Base-by-base conservation (phyloP, 2,113 vertebrate species). In the Paedocypris sp. region DNA sequence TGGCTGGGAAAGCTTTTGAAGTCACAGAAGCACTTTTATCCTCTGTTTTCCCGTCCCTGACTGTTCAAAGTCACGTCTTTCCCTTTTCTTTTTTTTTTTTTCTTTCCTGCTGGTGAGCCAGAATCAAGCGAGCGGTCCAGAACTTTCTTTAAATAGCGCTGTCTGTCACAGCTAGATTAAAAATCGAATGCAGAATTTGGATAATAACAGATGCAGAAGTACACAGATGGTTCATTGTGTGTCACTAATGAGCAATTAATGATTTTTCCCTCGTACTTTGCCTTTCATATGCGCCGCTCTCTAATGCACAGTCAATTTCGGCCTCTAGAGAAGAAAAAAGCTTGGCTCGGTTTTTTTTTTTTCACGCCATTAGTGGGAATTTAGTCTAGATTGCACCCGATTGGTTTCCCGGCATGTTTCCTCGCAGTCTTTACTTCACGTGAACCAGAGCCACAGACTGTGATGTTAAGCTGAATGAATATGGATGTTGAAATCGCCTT, bases 231-330 rank as follows among this genome's bases (percentile, higher is more conserved):
- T 56, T 56, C 38, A 31, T 58, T 58, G 38, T 58, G 26, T 43
- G 39, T 28, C 39, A 19, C 53, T 58, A 58, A 58, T 58, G 53
- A 58, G 53, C 53, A 58, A 58, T 58, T 58, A 43, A 58, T 58
- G 39, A 58, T 58, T 58, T 57, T 53, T 43, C n/a, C n/a, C n/a
- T n/a, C n/a, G n/a, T 58, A 43, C 53, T 43, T 58, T 43, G 16
- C 7, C 25, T 58, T 58, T 58, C 28, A 32, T 43, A 58, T 43
- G 26, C 28, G 12, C 53, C 15, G 16, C 38, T 57, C 38, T 42
- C 38, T 43, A 32, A 43, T 5, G 10, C 53, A 43, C 39, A 43
- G 11, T 58, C 38, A 32, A 13, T 58, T 58, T 43, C 19, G 15
- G 18, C 9, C 39, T 22, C 53, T 3, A 58, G 48, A 51, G 29